Base-by-base conservation (phyloP, 2,797 vertebrate genomes). In the Cirrhinus mrigala region DNA sequence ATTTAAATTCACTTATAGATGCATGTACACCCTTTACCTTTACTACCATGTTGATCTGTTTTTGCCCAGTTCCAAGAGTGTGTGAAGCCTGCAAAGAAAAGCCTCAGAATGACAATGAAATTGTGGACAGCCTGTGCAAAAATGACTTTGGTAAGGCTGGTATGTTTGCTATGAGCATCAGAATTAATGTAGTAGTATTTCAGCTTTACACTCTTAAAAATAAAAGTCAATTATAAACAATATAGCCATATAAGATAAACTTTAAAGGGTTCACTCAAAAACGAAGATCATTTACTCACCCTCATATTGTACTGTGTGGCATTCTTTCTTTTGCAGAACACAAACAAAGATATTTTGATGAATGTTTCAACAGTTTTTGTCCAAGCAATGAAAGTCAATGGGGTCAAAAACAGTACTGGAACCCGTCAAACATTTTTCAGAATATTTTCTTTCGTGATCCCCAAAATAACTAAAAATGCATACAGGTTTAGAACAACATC, bases 41-140 rank as follows among this genome's bases (percentile, higher is more conserved):
- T 40, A 58, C 22, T n/a, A 5, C 5, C 27, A 3, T 44, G 16
- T 44, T 69, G 20, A 50, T 56, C 4, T 56, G 40, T 46, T 69
- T 29, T 62, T 94, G 91, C 91, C 81, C 86, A 99, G 98, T 96
- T 71, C 97, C 97, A 71, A 97, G 96, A 88, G 97, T 99, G 62
- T 99, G 98, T 68, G 98, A 99, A 8, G 97, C 98, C 82, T 99
- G 98, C 94, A 97, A 96, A 93, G 98, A 93, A 92, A 97, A 96
- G 52, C 96, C 95, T 0, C 97, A 99, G 74, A 97, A 99, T 27
- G 98, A 99, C 93, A 99, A 99, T 33, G 98, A 99, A 94, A 99
- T 99, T 22, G 97, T 98, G 81, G 97, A 99, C 94, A 99, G 96
- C 86, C 94, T 99, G 90, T 99, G 98, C 90, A 99, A 97, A 94